phyloP scores from a whole-genome alignment of 2,797 vertebrate genomes.

The Danio kyathit region DNA sequence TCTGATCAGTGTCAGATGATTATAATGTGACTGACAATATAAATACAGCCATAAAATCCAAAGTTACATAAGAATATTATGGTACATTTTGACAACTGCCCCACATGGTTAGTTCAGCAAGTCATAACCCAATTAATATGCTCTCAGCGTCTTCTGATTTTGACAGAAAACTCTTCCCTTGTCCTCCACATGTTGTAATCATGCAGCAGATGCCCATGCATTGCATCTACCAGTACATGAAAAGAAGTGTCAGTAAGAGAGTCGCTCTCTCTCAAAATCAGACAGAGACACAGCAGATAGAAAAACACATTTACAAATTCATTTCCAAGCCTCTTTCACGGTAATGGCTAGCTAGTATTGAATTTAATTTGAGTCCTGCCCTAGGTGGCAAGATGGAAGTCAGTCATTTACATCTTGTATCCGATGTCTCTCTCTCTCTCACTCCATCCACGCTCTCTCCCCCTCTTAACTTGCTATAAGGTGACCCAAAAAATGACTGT shows the following conservation, averaged over 20 bases:
- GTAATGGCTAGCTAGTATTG: constrained; percentile 38
- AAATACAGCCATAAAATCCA: neutral
- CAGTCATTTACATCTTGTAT: constrained; percentile 46
- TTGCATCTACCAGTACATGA: neutral
- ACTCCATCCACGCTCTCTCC: constrained; percentile 20
- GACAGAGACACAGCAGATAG: constrained; percentile 2
- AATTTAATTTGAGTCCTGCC: constrained; percentile 56
- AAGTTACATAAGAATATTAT: neutral
- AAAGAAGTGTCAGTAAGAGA: constrained; percentile 26
- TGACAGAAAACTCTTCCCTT: neutral
- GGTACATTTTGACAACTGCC: constrained; percentile 36
- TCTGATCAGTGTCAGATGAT: neutral
- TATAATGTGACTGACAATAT: neutral
- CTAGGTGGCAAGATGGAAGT: constrained; percentile 53
- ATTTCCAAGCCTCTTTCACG: constrained; percentile 46
- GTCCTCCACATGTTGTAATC: neutral
- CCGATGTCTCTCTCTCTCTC: constrained; percentile 37
- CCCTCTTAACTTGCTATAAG: constrained; percentile 48
- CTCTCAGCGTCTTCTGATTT: neutral
- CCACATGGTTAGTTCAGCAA: constrained; percentile 20
- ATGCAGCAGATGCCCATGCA: neutral
- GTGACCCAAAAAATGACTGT: constrained; percentile 63
- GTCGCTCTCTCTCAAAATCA: constrained; percentile 38
- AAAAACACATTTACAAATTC: constrained; percentile 45
- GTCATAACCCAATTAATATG: neutral